Evolutionary conservation across 2,113 vertebrate species (phyloP), one percentile per base, ranked within the genome.

Genomic region (Ophiodon elongatus): DNA sequence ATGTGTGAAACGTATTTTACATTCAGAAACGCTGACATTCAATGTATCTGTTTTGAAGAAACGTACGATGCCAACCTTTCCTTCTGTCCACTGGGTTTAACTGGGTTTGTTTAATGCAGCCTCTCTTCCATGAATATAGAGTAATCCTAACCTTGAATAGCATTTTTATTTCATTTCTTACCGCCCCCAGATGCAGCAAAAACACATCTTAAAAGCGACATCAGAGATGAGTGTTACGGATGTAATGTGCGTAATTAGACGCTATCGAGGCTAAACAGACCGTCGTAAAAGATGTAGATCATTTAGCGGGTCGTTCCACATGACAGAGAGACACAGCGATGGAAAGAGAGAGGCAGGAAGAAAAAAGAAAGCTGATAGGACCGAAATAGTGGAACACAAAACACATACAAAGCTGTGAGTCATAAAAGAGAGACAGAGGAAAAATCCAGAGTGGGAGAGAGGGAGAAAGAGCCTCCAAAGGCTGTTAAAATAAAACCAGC

Each of bases 401-500:
- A 83, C 56, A 33, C 25, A 84, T 52, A 85, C 62, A 73, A 85
- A 84, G 43, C 82, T 70, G 64, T 89, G 88, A 92, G 79, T 91
- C 90, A 92, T 67, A 39, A 66, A 39, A 77, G 35, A 77, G 57
- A 80, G 63, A 87, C 59, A 57, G 63, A 63, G 27, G 70, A 86
- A 84, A 68, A 60, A 82, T 83, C 52, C 63, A 35, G 76, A 63
- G 56, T 59, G 60, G 31, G 1, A 74, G 47, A 68, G 47, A 64
- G n/a, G n/a, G 25, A 79, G 71, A 64, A 64, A 56, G 10, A 64
- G 73, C 76, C 75, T 86, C 80, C 59, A 63, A 86, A 80, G 60
- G 68, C 64, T 67, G 82, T 85, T 86, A 80, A 87, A 86, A 88
- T 86, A 84, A 85, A 86, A 85, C 43, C 74, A 71, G 79, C 75